These are phyloP conservation scores for Phallusia fumigata DNA, from an alignment of 23 tunicate genomes.

Conservation along the genomic window DNA sequence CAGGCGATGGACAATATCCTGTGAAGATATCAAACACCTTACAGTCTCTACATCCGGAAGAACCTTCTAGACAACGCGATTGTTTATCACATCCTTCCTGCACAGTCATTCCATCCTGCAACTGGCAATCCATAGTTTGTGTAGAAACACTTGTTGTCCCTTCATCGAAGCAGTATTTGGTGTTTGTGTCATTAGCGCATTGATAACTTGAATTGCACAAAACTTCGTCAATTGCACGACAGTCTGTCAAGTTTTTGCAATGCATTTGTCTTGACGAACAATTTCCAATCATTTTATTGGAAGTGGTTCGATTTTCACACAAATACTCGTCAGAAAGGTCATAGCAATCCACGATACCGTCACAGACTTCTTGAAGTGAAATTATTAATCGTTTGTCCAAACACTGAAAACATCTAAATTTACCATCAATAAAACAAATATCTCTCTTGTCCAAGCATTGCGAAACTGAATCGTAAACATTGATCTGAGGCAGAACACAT, in stretches of 20 bases:
- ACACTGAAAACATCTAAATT: slow-evolving; percentile 13
- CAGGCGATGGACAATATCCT: no score
- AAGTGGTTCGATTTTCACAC: slow-evolving; percentile 4
- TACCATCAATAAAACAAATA: slow-evolving; percentile 3
- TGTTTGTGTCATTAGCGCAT: not conserved
- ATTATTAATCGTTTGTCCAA: not conserved
- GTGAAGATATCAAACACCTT: not conserved
- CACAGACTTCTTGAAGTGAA: slow-evolving; percentile 1
- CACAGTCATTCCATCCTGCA: not conserved
- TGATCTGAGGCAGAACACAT: not conserved
- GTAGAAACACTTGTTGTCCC: no score
- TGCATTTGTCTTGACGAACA: not conserved
- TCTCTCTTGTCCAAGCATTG: not conserved
- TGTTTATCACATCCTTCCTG: not conserved
- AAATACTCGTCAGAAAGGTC: slow-evolving; percentile 13
- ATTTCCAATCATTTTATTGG: not conserved
- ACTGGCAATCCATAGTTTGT: not conserved
- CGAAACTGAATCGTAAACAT: not conserved
- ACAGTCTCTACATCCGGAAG: not conserved
- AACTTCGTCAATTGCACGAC: not conserved
- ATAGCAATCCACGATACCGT: slow-evolving; percentile 11
- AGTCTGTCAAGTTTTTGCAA: not conserved
- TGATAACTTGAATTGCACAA: not conserved
- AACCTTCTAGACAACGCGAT: not conserved
- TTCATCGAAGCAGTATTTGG: not conserved